Evolutionary conservation across 2,888 invertebrate species (phyloP).

Genomic region (Cephus spinipes): DNA sequence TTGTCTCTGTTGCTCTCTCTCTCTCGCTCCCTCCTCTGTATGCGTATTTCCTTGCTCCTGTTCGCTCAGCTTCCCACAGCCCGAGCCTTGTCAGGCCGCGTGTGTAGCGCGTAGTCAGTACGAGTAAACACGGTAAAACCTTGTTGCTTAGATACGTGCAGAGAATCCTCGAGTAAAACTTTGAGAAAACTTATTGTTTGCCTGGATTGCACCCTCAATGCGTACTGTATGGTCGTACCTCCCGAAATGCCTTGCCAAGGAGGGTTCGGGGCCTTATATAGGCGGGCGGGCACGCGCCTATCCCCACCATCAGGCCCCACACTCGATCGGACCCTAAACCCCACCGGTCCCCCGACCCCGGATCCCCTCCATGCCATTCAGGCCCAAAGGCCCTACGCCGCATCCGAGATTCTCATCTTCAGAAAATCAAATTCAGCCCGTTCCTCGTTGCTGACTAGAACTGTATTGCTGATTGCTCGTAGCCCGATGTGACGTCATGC

Average conservation of each 20-base stretch:
- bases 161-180: neutral
- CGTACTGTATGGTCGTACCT: constrained; percentile 58
- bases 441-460: neutral
- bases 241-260: constrained; percentile 64
- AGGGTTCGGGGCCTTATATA: constrained; percentile 66
- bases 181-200: neutral
- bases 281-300: constrained; percentile 72
- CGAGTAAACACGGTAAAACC: neutral
- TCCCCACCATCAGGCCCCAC: constrained; percentile 70
- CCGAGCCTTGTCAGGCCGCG: neutral
- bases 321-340: constrained; percentile 68
- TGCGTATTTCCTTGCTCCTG: neutral
- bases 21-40: constrained; percentile 2
- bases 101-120: neutral
- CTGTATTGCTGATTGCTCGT: too few species aligned
- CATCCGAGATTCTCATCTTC: constrained; percentile 63
- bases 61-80: constrained; percentile 7
- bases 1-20: constrained; percentile 3
- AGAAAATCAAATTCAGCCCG: constrained; percentile 1
- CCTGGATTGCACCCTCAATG: constrained; percentile 43
- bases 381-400: constrained; percentile 57
- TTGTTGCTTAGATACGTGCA: neutral
- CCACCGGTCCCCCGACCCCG: constrained; percentile 54
- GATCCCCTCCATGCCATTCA: constrained; percentile 66
- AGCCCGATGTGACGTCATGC: too few species aligned